Base-by-base conservation (phyloP, 2,113 vertebrate genomes). In the Hyaena hyaena region DNA sequence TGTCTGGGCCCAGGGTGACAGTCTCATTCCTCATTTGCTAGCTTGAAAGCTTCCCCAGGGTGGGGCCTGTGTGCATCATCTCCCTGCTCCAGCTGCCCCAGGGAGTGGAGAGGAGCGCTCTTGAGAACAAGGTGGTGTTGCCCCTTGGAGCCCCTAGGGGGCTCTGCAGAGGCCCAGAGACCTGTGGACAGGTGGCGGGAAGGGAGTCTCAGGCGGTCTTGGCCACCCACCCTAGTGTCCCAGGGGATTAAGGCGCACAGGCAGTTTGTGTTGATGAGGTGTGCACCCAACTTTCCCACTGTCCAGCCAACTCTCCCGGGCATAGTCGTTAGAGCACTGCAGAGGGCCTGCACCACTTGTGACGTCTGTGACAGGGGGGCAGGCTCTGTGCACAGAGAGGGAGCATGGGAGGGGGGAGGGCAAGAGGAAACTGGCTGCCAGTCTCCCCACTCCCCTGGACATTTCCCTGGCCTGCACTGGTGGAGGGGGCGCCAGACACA, bases 21-120 rank as follows among this genome's bases (percentile, higher is more conserved):
- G 69, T 7, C 61, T 88, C 28, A 19, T 24, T 85, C 69, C 58
- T 93, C 24, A 12, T 55, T 66, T 95, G 50, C 43, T 92, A 96
- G 65, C 66, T 66, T 65, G 68, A 87, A 79, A 88, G 69, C 48
- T 45, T 91, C 90, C 82, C 93, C 63, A 94, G 83, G 92, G 84
- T 88, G 90, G 88, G 93, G 81, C 76, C 76, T 43, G 33, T 28
- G 48, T 1, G 50, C 94, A 58, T 61, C 16, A 4, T 55, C 55
- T 87, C 53, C 74, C 76, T 16, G 86, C 39, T 87, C 50, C 11
- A 23, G 71, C 39, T 86, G 66, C n/a, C 74, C 39, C 31, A 39
- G 90, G 80, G 96, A 90, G 66, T 10, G 68, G 58, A 33, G 28
- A 26, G 84, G 65, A 61, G 74, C 63, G 21, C 87, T 68, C 76